phyloP scores from a whole-genome alignment of 2,113 vertebrate species.

The Cyanocitta stelleri region DNA sequence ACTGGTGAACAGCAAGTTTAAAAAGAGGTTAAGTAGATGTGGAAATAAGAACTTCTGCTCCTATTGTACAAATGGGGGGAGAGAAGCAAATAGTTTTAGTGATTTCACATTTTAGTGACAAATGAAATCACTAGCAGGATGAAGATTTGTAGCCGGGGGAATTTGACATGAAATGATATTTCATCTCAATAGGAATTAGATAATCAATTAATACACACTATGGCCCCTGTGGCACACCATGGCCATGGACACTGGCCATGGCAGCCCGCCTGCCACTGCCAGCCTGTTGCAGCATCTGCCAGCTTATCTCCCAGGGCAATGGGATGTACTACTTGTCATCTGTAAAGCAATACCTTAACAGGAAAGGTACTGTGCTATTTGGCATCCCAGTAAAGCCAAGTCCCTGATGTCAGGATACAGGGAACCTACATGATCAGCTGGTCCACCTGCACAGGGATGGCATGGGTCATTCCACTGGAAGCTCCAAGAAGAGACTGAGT shows the following conservation, averaged over 20 bases:
- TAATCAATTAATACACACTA: background rate
- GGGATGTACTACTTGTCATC: background rate
- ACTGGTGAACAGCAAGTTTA: background rate
- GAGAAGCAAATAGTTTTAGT: background rate
- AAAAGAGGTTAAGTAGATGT: background rate
- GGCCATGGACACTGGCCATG: background rate
- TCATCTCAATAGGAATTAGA: background rate
- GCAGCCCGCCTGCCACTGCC: background rate
- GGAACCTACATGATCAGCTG: background rate
- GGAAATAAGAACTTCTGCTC: background rate
- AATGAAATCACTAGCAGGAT: background rate
- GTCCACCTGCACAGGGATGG: background rate
- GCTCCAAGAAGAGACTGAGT: background rate
- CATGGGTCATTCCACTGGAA: background rate
- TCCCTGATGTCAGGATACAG: background rate
- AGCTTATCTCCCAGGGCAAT: background rate
- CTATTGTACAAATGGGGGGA: background rate
- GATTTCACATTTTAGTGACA: background rate
- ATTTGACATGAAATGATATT: background rate
- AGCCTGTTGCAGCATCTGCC: background rate
- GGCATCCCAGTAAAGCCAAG: background rate
- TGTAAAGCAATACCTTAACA: background rate
- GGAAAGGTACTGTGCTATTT: background rate
- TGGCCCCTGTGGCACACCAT: background rate
- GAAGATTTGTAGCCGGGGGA: background rate